Evolutionary conservation across 2,113 vertebrate species (phyloP), one percentile per base, ranked within the genome.

Genomic region (Rostratula benghalensis): DNA sequence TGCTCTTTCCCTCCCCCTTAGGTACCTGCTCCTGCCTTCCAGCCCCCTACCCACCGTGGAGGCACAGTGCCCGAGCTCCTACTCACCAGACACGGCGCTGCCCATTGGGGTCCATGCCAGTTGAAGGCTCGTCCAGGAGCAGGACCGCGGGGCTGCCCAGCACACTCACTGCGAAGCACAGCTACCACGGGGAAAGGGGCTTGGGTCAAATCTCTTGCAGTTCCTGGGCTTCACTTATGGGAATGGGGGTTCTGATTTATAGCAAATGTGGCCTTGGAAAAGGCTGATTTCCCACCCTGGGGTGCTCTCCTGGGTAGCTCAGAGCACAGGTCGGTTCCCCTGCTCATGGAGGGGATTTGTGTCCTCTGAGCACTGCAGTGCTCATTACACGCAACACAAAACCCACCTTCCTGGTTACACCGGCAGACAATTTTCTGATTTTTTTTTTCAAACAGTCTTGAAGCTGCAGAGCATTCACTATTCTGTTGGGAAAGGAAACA

Each of bases 1-100:
- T 10, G 3, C 23, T n/a, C 45, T 70, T 7, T 4, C 6, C 5
- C 17, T 15, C 4, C 33, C 33, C 17, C 16, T 9, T 14, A 43
- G 35, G 2, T 7, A 12, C 4, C 30, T 19, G 0, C 20, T 83
- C 51, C 59, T 67, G 67, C 17, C 20, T 80, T 51, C 75, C 94
- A 64, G 28, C 1, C 11, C 60, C 48, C 39, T 45, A 9, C 21
- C 21, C 31, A 9, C 1, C 0, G 0, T 2, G 51, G 50, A 27
- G n/a, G 20, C 56, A 33, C 27, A 2, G 5, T 17, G 35, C 9
- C 18, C 0, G 15, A 35, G 50, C 1, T 13, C 28, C 23, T 35
- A 74, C 98, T 98, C 95, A 99, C 99, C 99, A 99, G 94, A 99
- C 98, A 8, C 97, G 96, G 73, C 97, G 98, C 95, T 99, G 99